Evolutionary conservation across 2,797 vertebrate genomes (phyloP).

Genomic region (Pipistrellus pipistrellus): DNA sequence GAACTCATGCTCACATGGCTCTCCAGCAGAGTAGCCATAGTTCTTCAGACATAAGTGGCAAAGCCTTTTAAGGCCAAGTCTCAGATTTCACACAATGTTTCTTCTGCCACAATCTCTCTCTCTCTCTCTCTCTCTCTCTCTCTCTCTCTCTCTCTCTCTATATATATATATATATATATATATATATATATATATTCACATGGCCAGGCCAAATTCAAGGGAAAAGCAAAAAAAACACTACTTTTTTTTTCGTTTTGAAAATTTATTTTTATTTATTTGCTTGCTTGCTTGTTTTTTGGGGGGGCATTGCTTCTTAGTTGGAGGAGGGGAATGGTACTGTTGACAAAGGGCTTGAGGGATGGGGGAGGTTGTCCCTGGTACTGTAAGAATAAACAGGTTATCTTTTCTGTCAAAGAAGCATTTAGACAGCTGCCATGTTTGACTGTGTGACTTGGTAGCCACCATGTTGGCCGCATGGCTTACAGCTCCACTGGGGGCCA

Average conservation of each 20-base stretch:
- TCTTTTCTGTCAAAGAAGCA: too few species aligned
- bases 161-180: too few species aligned
- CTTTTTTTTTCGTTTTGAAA: neutral
- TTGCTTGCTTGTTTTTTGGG: too few species aligned
- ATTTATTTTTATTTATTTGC: too few species aligned
- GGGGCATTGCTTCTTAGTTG: neutral
- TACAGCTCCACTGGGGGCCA: too few species aligned
- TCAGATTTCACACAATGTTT: neutral
- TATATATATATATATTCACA: too few species aligned
- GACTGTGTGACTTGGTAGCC: too few species aligned
- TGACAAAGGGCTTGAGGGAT: neutral
- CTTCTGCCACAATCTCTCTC: neutral
- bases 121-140: too few species aligned
- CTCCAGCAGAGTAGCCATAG: neutral
- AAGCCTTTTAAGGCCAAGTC: neutral
- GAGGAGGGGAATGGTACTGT: neutral
- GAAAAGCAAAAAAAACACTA: neutral
- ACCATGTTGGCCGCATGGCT: too few species aligned
- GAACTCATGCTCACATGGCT: neutral
- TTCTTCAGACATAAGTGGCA: neutral
- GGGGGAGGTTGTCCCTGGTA: neutral
- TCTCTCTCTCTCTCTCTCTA: neutral
- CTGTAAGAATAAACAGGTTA: too few species aligned
- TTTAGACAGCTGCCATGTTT: too few species aligned
- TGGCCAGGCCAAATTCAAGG: neutral